Conservation (phyloP, 2,113 vertebrate species). For the Salvator merianae region DNA sequence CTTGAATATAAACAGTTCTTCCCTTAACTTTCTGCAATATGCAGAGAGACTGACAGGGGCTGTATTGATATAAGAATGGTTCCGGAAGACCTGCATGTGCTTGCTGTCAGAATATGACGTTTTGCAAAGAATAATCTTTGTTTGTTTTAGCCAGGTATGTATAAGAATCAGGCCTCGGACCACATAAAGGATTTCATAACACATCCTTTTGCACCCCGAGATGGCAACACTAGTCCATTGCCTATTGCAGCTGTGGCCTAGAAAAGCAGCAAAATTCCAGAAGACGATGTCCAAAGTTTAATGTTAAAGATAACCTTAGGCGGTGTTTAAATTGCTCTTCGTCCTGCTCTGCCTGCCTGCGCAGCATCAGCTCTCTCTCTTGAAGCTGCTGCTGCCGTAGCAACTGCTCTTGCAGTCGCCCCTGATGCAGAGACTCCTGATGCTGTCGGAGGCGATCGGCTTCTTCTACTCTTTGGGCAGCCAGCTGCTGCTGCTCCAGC, state of each 20-base stretch:
- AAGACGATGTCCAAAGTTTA: neutral
- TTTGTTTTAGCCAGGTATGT: neutral
- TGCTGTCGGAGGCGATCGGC: conserved; percentile 74
- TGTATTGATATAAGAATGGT: neutral
- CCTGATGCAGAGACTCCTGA: conserved; percentile 81
- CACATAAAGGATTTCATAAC: neutral
- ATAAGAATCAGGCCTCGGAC: neutral
- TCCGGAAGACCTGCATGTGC: neutral
- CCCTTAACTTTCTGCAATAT: neutral
- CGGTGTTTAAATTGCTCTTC: conserved; percentile 71
- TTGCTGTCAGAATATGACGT: neutral
- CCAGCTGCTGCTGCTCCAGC: conserved; percentile 87
- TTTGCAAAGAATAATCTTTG: neutral
- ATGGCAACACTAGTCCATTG: too few species aligned
- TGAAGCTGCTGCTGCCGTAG: conserved; percentile 79
- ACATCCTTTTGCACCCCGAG: neutral
- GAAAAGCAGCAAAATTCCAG: neutral
- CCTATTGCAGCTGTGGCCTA: too few species aligned
- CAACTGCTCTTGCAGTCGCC: conserved; percentile 78
- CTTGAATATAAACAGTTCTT: neutral
- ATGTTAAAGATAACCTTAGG: conserved; percentile 59
- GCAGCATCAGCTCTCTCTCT: conserved; percentile 75
- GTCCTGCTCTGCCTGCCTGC: conserved; percentile 73
- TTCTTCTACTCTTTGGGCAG: conserved; percentile 76
- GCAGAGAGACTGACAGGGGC: neutral